A percentile compares a stretch with the other conserved stretches of the same genome.
phyloP scores from a whole-genome alignment of 2,888 invertebrate species.

The Pyralis farinalis region DNA sequence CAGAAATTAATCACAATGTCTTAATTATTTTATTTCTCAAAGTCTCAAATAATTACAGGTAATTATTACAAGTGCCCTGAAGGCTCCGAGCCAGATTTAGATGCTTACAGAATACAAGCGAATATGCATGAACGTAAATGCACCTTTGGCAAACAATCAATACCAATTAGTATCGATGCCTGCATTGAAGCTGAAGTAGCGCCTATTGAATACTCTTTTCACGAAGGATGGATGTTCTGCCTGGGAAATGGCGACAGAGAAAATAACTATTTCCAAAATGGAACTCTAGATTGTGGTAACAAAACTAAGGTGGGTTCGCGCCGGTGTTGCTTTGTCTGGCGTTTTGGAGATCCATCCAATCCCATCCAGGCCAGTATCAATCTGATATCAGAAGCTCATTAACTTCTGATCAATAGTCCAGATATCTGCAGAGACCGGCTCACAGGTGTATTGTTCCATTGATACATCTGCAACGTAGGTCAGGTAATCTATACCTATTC shows the following conservation, averaged over 20 bases:
- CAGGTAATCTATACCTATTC: too few relatives aligned
- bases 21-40: too few relatives aligned
- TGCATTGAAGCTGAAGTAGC: slow-evolving; percentile 74
- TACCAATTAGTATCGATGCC: slow-evolving; percentile 55
- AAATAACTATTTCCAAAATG: slow-evolving; percentile 68
- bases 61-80: slow-evolving; percentile 64
- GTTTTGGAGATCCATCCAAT: too few relatives aligned
- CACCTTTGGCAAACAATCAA: slow-evolving; percentile 51
- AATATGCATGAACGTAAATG: slow-evolving; percentile 72
- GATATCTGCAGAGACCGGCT: too few relatives aligned
- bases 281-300: slow-evolving; percentile 69
- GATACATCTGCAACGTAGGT: too few relatives aligned
- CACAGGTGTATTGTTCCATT: too few relatives aligned
- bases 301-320: slow-evolving; percentile 59
- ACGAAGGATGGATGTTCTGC: slow-evolving; percentile 76
- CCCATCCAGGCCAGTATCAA: too few relatives aligned
- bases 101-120: slow-evolving; percentile 61
- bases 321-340: too few relatives aligned
- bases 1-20: too few relatives aligned
- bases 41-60: slow-evolving; percentile 39
- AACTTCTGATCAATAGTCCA: too few relatives aligned
- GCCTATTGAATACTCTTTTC: slow-evolving; percentile 69
- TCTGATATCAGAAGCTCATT: too few relatives aligned
- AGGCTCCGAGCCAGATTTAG: slow-evolving; percentile 64
- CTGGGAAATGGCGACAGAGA: slow-evolving; percentile 70